A percentile compares a stretch with the other conserved stretches of the same genome.
These are phyloP conservation scores for Rhaphigaster nebulosa DNA, from an alignment of 2,888 invertebrate genomes.

Conservation along the genomic window DNA sequence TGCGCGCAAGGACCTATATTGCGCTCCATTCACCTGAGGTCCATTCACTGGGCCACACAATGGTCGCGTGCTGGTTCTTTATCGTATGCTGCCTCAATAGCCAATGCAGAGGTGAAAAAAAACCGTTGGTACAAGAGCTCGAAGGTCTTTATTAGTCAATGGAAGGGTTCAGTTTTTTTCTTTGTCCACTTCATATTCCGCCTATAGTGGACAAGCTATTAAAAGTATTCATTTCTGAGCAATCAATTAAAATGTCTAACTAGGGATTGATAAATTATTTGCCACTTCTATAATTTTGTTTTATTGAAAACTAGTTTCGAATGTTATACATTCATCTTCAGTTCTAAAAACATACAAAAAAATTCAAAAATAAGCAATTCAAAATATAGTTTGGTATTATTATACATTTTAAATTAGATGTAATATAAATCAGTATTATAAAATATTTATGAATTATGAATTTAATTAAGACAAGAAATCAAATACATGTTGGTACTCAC, in stretches of 20 bases:
- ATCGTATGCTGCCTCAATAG: background rate
- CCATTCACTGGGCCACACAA: background rate
- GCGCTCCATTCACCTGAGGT: background rate
- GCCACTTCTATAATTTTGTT: no score
- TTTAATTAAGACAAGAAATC: no score
- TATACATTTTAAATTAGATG: no score
- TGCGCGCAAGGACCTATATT: background rate
- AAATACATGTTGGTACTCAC: no score
- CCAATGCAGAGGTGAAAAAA: background rate
- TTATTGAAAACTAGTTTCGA: no score
- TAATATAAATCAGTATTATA: no score
- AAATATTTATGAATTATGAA: no score
- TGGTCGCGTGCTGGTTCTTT: conserved; percentile 43
- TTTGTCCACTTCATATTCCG: background rate
- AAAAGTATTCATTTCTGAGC: background rate
- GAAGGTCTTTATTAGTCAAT: background rate
- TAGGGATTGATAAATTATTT: no score
- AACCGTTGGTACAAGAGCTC: conserved; percentile 1
- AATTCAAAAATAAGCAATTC: no score
- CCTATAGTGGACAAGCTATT: background rate
- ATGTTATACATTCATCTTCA: no score
- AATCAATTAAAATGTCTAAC: background rate
- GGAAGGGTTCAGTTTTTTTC: background rate
- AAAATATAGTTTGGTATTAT: no score
- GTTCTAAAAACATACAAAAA: no score